phyloP scores from a whole-genome alignment of 2,888 invertebrate genomes.

The Bembecia ichneumoniformis region DNA sequence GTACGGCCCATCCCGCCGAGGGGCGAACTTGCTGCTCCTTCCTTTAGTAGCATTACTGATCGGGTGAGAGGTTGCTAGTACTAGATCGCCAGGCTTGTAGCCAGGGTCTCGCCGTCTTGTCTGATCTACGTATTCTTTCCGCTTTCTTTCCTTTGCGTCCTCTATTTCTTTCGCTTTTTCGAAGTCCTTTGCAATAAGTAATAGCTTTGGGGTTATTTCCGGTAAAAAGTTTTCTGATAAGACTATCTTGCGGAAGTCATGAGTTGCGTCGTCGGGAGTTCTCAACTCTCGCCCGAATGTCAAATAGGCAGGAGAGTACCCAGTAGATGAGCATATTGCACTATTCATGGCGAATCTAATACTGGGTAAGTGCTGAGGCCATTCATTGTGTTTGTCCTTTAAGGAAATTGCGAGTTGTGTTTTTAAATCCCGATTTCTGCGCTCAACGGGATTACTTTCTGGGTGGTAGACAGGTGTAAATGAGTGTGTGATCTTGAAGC shows the following conservation, averaged over 20 bases:
- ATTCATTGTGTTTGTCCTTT: neutral
- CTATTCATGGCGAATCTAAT: constrained; percentile 1
- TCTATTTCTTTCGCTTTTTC: neutral
- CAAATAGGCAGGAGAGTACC: neutral
- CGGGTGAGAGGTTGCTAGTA: too few relatives aligned
- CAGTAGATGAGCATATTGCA: neutral
- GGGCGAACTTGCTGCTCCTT: too few relatives aligned
- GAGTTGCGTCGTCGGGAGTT: neutral
- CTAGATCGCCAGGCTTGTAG: too few relatives aligned
- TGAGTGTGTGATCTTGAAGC: constrained; percentile 7
- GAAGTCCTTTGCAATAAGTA: constrained; percentile 1
- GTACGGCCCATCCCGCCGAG: too few relatives aligned
- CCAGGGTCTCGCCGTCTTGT: too few relatives aligned
- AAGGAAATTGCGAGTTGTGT: constrained; percentile 7
- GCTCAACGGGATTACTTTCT: constrained; percentile 23
- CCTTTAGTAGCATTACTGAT: too few relatives aligned
- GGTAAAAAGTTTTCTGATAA: constrained; percentile 22
- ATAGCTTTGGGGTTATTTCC: constrained; percentile 15
- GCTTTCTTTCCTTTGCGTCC: too few relatives aligned
- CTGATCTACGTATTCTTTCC: too few relatives aligned
- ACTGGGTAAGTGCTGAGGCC: neutral
- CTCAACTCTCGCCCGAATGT: neutral
- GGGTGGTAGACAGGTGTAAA: constrained; percentile 11
- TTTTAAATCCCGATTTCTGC: constrained; percentile 23
- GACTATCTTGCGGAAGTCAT: constrained; percentile 12